Percentiles rank a stretch among this genome's conserved stretches.
These are phyloP conservation scores for Gavialis gangeticus DNA, from an alignment of 2,113 vertebrate genomes.

Conservation along the genomic window DNA sequence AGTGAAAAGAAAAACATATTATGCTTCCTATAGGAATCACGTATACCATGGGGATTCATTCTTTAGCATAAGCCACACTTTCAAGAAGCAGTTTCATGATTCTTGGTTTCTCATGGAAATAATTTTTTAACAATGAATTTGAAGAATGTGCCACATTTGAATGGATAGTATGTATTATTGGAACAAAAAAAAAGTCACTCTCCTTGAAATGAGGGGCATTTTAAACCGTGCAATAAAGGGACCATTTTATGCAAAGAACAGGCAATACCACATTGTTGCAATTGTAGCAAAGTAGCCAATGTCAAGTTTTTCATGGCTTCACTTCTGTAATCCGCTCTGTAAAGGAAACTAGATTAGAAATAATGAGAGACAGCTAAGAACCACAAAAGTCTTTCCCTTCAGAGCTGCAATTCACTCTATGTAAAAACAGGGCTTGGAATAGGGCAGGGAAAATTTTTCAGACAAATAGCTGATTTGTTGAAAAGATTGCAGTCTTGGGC, in stretches of 20 bases:
- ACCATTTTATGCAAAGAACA: background rate
- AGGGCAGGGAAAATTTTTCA: slow-evolving; percentile 38
- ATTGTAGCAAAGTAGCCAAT: background rate
- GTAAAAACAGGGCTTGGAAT: background rate
- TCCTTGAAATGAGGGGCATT: background rate
- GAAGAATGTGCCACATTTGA: background rate
- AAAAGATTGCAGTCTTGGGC: background rate
- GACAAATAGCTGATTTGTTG: slow-evolving; percentile 5
- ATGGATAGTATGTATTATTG: background rate
- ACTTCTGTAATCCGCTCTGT: background rate
- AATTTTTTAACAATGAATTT: background rate
- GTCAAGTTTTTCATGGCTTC: background rate
- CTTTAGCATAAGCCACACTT: background rate
- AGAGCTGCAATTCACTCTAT: background rate
- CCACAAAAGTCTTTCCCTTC: accelerated
- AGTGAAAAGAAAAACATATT: too few relatives aligned
- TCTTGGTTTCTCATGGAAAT: background rate
- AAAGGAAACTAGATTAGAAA: background rate
- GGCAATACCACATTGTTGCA: background rate
- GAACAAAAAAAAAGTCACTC: background rate
- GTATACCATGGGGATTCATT: background rate
- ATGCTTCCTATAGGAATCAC: background rate
- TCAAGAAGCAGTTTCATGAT: background rate
- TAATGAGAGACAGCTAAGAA: background rate
- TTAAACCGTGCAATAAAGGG: background rate